Conservation (phyloP, 2,113 vertebrate genomes). For the Barbus barbus region DNA sequence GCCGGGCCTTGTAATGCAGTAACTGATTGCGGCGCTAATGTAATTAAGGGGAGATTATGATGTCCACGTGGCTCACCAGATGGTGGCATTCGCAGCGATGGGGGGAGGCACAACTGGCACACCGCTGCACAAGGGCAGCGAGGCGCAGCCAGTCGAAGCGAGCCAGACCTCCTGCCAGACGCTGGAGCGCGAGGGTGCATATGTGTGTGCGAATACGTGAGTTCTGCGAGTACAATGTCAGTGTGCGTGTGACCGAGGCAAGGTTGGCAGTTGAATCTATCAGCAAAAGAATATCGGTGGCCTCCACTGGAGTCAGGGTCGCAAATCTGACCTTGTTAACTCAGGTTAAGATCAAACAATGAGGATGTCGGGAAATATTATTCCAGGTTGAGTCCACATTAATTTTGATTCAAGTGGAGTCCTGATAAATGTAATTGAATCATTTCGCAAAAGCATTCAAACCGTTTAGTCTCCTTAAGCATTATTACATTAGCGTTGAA, state of each 20-base stretch:
- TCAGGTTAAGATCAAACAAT: not conserved
- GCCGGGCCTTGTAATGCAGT: slow-evolving; percentile 99
- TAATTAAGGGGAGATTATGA: slow-evolving; percentile 99
- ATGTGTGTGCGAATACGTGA: slow-evolving; percentile 41
- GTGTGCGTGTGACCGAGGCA: slow-evolving; percentile 51
- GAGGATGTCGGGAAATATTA: slow-evolving; percentile 5
- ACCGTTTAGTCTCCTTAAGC: slow-evolving; percentile 12
- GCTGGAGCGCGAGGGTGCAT: slow-evolving; percentile 56
- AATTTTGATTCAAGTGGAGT: slow-evolving; percentile 1
- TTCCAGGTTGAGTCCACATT: not conserved
- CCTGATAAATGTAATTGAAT: slow-evolving; percentile 31
- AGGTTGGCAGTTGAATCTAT: slow-evolving; percentile 18
- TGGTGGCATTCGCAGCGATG: slow-evolving; percentile 95
- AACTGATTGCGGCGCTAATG: slow-evolving; percentile 99
- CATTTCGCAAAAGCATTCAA: not conserved
- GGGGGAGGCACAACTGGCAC: slow-evolving; percentile 89
- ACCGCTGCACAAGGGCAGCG: slow-evolving; percentile 90
- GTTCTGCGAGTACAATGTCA: slow-evolving; percentile 15
- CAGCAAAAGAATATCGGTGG: not conserved
- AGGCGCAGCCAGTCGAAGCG: slow-evolving; percentile 89
- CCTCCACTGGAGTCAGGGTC: slow-evolving; percentile 9
- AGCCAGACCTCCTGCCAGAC: slow-evolving; percentile 78
- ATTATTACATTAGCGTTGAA: not conserved
- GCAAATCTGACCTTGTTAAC: slow-evolving; percentile 26
- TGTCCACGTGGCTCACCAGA: slow-evolving; percentile 99